Conservation (phyloP, 2,888 invertebrate species). For the Saturnia pavonia region DNA sequence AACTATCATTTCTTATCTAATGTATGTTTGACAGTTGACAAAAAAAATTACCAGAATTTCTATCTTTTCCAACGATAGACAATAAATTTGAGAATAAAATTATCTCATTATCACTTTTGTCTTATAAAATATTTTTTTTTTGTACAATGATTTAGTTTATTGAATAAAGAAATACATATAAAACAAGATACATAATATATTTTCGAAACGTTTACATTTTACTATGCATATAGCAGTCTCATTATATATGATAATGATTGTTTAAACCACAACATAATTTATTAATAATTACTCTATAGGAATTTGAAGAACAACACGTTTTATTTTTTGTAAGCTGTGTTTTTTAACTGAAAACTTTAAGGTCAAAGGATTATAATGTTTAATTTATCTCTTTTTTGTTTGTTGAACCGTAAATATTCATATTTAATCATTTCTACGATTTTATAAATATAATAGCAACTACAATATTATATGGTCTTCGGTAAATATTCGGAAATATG, state of each 20-base stretch:
- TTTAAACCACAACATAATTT: not conserved
- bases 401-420: not conserved
- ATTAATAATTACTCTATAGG: not conserved
- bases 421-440: not conserved
- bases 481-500: too few species aligned
- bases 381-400: not conserved
- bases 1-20: slow-evolving; percentile 4
- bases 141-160: not conserved
- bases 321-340: not conserved
- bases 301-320: not conserved
- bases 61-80: too few species aligned
- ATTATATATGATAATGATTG: not conserved
- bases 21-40: not conserved
- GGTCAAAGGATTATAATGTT: not conserved
- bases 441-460: too few species aligned
- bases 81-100: not conserved
- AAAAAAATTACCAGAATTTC: not conserved
- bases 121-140: not conserved
- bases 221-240: not conserved
- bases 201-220: not conserved
- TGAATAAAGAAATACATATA: not conserved
- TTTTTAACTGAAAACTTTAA: not conserved
- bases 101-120: not conserved
- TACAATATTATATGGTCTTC: too few species aligned
- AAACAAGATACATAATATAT: not conserved